Percentiles rank a stretch among this genome's conserved stretches.
Conservation (phyloP, 2,888 invertebrate genomes). For the Tridacna gigas region DNA sequence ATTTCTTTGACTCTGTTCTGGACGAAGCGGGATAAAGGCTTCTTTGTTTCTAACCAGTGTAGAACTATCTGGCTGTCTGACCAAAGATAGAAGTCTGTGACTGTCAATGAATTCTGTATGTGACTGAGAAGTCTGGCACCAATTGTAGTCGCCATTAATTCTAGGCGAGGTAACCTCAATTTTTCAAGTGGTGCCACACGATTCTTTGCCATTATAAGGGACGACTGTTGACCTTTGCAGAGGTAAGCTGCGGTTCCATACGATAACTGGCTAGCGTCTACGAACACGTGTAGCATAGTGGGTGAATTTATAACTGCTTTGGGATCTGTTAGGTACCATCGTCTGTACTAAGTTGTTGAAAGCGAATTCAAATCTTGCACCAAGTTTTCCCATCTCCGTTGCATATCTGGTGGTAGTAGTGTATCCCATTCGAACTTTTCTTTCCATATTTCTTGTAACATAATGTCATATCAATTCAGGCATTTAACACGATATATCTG, state of each 20-base stretch:
- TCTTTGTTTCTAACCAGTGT: conserved; percentile 37
- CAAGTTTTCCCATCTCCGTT: conserved; percentile 20
- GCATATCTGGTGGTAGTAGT: conserved; percentile 27
- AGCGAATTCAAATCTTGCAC: conserved; percentile 20
- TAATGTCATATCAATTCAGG: no score
- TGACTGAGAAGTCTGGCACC: conserved; percentile 45
- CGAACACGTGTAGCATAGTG: conserved; percentile 19
- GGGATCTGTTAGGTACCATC: neutral
- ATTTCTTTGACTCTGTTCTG: conserved; percentile 38
- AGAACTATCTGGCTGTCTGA: conserved; percentile 38
- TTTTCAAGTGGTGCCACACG: conserved; percentile 43
- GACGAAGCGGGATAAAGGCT: conserved; percentile 32
- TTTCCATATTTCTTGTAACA: conserved; percentile 47
- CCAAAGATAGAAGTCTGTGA: conserved; percentile 23
- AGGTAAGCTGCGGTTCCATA: conserved; percentile 50
- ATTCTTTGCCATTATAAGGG: conserved; percentile 45
- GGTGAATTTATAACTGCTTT: neutral
- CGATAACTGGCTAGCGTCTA: conserved; percentile 1
- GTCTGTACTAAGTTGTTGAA: neutral
- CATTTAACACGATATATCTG: no score
- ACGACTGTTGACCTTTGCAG: conserved; percentile 5
- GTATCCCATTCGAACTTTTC: conserved; percentile 34
- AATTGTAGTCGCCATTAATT: conserved; percentile 50
- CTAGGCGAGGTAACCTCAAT: conserved; percentile 46
- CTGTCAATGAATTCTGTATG: conserved; percentile 13